Evolutionary conservation across 1,140 invertebrate species (phyloP).

Genomic region (Rhopalosiphum padi): DNA sequence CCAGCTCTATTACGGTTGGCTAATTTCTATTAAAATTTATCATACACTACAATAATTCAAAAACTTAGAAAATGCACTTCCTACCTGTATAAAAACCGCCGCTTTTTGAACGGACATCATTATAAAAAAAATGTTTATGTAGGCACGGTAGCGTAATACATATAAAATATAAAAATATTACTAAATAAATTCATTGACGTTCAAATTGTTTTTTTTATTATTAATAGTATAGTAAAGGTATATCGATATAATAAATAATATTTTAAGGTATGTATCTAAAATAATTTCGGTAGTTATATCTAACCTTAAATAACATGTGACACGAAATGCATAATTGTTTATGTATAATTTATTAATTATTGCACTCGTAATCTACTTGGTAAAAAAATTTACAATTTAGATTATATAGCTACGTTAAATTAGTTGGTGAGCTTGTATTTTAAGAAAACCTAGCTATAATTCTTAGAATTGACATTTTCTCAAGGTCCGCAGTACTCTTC

Average conservation of each 20-base stretch:
- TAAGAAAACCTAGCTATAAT: too few relatives aligned
- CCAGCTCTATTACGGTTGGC: neutral
- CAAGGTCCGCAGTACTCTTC: too few relatives aligned
- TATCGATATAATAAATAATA: neutral
- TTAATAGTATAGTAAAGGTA: neutral
- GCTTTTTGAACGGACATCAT: neutral
- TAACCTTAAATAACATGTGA: too few relatives aligned
- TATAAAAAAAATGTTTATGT: neutral
- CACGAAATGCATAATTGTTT: too few relatives aligned
- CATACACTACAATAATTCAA: neutral
- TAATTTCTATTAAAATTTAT: slow-evolving; percentile 39
- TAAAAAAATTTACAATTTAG: too few relatives aligned
- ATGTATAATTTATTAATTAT: too few relatives aligned
- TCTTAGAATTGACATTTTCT: too few relatives aligned
- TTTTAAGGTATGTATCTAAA: neutral
- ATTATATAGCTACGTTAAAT: too few relatives aligned
- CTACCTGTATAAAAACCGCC: neutral
- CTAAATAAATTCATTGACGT: neutral
- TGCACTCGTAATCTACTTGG: too few relatives aligned
- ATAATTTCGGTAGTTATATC: too few relatives aligned
- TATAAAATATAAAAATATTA: neutral
- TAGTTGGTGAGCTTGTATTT: too few relatives aligned
- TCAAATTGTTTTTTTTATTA: neutral
- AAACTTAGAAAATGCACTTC: neutral
- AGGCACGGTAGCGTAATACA: neutral